Conservation (phyloP, 2,888 invertebrate genomes). For the Eucera pruinosa region DNA sequence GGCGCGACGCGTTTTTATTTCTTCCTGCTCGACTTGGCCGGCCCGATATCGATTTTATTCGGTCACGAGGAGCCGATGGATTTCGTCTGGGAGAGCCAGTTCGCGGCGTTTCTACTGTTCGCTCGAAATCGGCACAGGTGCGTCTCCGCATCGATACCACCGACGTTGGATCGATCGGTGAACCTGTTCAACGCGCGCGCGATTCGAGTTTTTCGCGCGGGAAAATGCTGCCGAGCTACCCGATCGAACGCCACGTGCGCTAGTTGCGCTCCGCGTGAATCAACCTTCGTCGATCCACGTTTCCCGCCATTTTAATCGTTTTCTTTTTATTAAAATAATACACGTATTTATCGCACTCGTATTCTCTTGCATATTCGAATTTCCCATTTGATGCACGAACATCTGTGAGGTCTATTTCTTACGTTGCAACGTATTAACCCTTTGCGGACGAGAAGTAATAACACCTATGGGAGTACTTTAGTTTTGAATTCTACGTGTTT, state of each 20-base stretch:
- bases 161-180: constrained; percentile 12
- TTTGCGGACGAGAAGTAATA: too few relatives aligned
- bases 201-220: constrained; percentile 31
- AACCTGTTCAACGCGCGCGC: background rate
- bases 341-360: too few relatives aligned
- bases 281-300: background rate
- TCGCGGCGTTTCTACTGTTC: background rate
- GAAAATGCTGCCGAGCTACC: constrained; percentile 17
- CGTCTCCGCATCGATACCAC: background rate
- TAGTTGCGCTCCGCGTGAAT: background rate
- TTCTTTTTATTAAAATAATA: too few relatives aligned
- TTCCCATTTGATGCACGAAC: too few relatives aligned
- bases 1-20: constrained; percentile 53
- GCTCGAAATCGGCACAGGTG: background rate
- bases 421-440: too few relatives aligned
- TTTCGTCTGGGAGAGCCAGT: constrained; percentile 44
- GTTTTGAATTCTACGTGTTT: too few relatives aligned
- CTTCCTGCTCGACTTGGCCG: constrained; percentile 35
- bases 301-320: too few relatives aligned
- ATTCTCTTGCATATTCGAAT: too few relatives aligned
- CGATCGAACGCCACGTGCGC: background rate
- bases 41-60: constrained; percentile 67
- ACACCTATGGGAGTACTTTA: too few relatives aligned
- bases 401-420: too few relatives aligned
- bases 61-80: constrained; percentile 42